phyloP scores from a whole-genome alignment of 2,113 vertebrate species.

The Pangasianodon gigas region DNA sequence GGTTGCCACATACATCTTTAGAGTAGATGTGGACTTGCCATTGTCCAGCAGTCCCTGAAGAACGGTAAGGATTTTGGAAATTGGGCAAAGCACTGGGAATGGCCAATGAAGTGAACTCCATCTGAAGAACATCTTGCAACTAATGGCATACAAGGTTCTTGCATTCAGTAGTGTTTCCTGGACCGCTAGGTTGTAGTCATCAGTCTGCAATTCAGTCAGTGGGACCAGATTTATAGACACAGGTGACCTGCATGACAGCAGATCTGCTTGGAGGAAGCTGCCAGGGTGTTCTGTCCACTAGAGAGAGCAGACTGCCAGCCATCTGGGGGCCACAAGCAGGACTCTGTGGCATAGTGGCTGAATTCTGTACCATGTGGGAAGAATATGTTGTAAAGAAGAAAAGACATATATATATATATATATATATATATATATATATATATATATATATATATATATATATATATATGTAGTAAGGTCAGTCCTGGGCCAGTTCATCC shows the following conservation, averaged over 20 bases:
- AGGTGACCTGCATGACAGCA: neutral
- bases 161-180: neutral
- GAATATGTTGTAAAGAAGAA: neutral
- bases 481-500: neutral
- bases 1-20: neutral
- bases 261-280: neutral
- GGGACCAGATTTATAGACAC: neutral
- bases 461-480: neutral
- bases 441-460: too few species aligned
- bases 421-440: too few species aligned
- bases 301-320: neutral
- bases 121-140: neutral
- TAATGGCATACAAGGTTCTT: neutral
- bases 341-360: neutral
- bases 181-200: neutral
- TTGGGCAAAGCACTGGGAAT: neutral
- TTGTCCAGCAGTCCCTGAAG: neutral
- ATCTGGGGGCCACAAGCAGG: neutral
- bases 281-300: neutral
- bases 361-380: neutral
- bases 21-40: neutral
- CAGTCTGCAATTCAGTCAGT: neutral
- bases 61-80: neutral
- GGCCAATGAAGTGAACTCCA: neutral
- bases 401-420: neutral